A percentile compares a stretch with the other conserved stretches of the same genome.
Conservation (phyloP, 1,140 invertebrate species). For the Laupala kohalensis region DNA sequence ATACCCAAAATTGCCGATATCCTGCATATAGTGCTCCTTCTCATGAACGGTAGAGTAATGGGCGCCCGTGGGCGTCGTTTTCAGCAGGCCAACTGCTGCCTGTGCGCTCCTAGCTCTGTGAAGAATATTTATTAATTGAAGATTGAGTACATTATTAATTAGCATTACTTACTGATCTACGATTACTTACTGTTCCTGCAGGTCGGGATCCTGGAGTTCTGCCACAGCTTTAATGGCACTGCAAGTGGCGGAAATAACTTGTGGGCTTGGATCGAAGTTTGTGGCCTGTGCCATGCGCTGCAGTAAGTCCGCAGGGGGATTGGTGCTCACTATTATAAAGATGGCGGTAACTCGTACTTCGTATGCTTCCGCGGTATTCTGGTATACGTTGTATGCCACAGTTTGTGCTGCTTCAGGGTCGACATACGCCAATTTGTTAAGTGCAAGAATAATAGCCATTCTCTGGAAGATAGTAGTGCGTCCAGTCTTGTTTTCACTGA, state of each 20-base stretch:
- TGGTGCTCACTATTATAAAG: slow-evolving; percentile 36
- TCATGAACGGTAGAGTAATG: slow-evolving; percentile 35
- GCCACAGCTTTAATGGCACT: slow-evolving; percentile 37
- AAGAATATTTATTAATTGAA: too few relatives aligned
- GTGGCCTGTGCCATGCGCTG: slow-evolving; percentile 53
- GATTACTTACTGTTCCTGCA: slow-evolving; percentile 20
- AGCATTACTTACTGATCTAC: too few relatives aligned
- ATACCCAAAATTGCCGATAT: slow-evolving; percentile 33
- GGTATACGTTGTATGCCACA: slow-evolving; percentile 49
- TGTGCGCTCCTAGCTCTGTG: slow-evolving; percentile 38
- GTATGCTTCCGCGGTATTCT: slow-evolving; percentile 44
- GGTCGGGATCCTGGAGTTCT: slow-evolving; percentile 21
- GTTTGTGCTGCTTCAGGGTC: slow-evolving; percentile 35
- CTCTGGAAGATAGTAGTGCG: slow-evolving; percentile 41
- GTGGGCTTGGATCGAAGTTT: slow-evolving; percentile 40
- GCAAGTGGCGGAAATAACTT: slow-evolving; percentile 47
- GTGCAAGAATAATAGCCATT: slow-evolving; percentile 38
- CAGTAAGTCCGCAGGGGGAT: slow-evolving; percentile 45
- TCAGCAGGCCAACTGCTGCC: slow-evolving; percentile 37
- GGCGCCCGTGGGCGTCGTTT: slow-evolving; percentile 33
- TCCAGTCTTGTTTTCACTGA: slow-evolving; percentile 13
- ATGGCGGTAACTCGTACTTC: slow-evolving; percentile 50
- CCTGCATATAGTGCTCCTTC: slow-evolving; percentile 23
- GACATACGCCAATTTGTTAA: slow-evolving; percentile 33
- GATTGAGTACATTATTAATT: too few relatives aligned